phyloP scores from a whole-genome alignment of 2,113 vertebrate species.

The Burhinus oedicnemus region DNA sequence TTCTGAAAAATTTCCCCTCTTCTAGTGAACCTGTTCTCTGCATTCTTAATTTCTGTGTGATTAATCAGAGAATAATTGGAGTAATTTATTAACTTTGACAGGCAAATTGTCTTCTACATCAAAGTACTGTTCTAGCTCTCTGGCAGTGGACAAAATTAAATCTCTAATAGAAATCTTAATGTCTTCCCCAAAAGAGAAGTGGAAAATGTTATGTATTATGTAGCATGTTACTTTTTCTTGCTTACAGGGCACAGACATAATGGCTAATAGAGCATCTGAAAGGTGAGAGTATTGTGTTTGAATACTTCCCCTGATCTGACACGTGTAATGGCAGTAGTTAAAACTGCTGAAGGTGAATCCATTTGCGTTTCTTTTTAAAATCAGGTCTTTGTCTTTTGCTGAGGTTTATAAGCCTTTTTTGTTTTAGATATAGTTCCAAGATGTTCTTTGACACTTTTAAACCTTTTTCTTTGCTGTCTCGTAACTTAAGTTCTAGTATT shows the following conservation, averaged over 20 bases:
- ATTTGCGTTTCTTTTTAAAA: background rate
- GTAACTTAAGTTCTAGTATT: background rate
- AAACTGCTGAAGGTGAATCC: background rate
- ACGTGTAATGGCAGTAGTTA: background rate
- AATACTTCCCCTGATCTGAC: background rate
- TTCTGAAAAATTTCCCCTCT: background rate
- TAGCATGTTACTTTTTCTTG: background rate
- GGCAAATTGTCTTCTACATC: background rate
- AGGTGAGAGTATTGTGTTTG: background rate
- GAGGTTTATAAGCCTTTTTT: background rate
- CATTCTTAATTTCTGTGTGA: constrained; percentile 1
- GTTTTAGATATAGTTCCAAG: background rate
- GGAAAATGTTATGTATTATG: background rate
- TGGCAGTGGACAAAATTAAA: background rate
- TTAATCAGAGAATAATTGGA: constrained; percentile 37
- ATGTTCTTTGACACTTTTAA: background rate
- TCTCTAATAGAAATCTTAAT: background rate
- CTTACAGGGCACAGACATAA: background rate
- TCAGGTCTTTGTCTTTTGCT: background rate
- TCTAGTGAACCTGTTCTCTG: background rate
- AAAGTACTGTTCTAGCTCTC: background rate
- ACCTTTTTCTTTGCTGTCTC: background rate
- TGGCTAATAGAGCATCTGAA: background rate
- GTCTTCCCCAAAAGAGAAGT: background rate
- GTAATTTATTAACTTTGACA: constrained; percentile 22